Evolutionary conservation across 2,888 invertebrate genomes (phyloP).

Genomic region (Metalampra italica): DNA sequence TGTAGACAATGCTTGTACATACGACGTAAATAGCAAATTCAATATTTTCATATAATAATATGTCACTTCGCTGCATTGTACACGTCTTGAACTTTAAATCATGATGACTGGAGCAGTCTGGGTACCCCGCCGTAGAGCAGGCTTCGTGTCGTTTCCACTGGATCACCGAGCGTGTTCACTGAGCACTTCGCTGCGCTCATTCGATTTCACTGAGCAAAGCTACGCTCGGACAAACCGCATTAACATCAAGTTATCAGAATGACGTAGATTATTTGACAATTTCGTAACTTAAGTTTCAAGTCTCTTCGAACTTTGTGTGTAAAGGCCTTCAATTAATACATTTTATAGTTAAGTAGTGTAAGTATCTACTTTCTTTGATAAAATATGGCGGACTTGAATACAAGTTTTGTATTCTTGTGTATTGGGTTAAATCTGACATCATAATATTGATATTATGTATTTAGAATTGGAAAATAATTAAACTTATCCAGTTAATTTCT

Average conservation of each 20-base stretch:
- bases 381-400: too few relatives aligned
- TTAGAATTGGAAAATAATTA: too few relatives aligned
- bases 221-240: slow-evolving; percentile 23
- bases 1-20: too few relatives aligned
- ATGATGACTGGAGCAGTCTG: background rate
- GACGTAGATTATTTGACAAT: background rate
- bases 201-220: slow-evolving; percentile 41
- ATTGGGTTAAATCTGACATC: too few relatives aligned
- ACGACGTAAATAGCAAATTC: too few relatives aligned
- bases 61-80: background rate
- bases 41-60: too few relatives aligned
- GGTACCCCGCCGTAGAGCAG: background rate
- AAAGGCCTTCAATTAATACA: too few relatives aligned
- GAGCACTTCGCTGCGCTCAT: slow-evolving; percentile 47
- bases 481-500: too few relatives aligned
- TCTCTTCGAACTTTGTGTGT: background rate
- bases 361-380: too few relatives aligned
- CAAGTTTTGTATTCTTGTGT: too few relatives aligned
- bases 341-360: too few relatives aligned
- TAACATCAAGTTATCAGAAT: slow-evolving; percentile 7
- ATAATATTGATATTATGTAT: too few relatives aligned
- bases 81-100: background rate
- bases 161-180: slow-evolving; percentile 30
- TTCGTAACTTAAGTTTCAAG: background rate
- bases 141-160: slow-evolving; percentile 6